Percentiles rank a stretch among this genome's conserved stretches.
Evolutionary conservation across 2,888 invertebrate species (phyloP).

Genomic region (Herminia tarsipennalis): DNA sequence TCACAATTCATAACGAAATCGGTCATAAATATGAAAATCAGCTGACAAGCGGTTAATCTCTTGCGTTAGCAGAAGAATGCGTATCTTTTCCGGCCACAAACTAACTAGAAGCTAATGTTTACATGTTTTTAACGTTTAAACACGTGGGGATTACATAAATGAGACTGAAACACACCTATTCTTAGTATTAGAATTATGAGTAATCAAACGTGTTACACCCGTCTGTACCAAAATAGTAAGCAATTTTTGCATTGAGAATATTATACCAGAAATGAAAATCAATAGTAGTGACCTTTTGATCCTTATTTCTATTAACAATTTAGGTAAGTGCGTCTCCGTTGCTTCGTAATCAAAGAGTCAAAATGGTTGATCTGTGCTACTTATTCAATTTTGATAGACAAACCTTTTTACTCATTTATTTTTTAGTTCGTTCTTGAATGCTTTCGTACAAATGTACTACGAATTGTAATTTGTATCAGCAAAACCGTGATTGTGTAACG

Average conservation of each 20-base stretch:
- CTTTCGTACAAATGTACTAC: neutral
- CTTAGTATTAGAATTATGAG: conserved; percentile 46
- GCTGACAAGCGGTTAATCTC: conserved; percentile 41
- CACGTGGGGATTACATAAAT: conserved; percentile 47
- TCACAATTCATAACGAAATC: neutral
- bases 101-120: conserved; percentile 39
- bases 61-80: conserved; percentile 57
- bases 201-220: conserved; percentile 41
- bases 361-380: too few species aligned
- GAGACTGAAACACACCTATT: conserved; percentile 40
- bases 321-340: too few species aligned
- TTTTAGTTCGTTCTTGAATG: neutral
- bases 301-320: neutral
- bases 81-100: conserved; percentile 59
- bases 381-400: too few species aligned
- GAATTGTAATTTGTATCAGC: neutral
- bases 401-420: neutral
- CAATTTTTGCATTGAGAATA: too few species aligned
- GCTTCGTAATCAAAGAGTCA: too few species aligned
- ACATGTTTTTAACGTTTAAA: conserved; percentile 41
- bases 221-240: too few species aligned
- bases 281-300: neutral
- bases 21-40: neutral
- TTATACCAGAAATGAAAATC: conserved; percentile 14
- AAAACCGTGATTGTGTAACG: neutral